Percentiles rank a stretch among this genome's conserved stretches.
Conservation (phyloP, 2,113 vertebrate genomes). For the Dryoscopus gambensis region DNA sequence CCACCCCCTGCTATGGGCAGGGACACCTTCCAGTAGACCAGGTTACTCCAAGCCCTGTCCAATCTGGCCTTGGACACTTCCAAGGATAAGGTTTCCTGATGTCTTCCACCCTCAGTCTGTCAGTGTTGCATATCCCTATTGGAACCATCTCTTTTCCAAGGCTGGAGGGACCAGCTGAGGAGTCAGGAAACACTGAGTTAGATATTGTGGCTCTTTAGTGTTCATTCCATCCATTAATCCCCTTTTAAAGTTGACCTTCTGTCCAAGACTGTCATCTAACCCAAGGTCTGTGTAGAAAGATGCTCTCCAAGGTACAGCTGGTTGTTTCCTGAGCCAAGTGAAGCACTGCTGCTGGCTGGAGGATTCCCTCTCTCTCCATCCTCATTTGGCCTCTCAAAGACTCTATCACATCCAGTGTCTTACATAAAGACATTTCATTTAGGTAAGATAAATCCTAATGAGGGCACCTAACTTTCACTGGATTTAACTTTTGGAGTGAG, state of each 20-base stretch:
- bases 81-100: neutral
- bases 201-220: neutral
- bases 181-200: neutral
- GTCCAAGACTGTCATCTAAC: neutral
- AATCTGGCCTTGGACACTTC: neutral
- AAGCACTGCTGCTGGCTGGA: neutral
- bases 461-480: neutral
- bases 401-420: neutral
- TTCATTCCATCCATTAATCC: neutral
- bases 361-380: neutral
- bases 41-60: neutral
- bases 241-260: neutral
- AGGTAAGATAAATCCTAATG: neutral
- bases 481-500: neutral
- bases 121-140: neutral
- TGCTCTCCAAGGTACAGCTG: neutral
- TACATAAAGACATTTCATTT: neutral
- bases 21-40: neutral
- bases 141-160: neutral
- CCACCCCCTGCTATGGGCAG: no score
- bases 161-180: neutral
- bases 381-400: neutral
- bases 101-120: neutral
- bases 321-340: neutral
- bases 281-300: neutral